phyloP scores from a whole-genome alignment of 2,113 vertebrate species.

The Plotosus lineatus region DNA sequence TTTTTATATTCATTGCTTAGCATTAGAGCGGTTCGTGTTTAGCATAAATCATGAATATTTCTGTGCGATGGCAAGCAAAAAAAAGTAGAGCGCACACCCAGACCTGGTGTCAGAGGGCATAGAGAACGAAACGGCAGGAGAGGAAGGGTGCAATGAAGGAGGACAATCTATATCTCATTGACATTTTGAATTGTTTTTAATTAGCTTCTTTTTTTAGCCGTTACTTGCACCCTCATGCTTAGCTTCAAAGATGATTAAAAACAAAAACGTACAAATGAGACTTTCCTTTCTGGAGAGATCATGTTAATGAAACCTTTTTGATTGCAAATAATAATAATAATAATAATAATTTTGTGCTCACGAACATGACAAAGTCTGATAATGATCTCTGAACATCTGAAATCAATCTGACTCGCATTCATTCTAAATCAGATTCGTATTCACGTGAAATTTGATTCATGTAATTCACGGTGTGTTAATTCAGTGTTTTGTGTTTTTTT shows the following conservation, averaged over 20 bases:
- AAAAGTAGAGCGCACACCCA: constrained; percentile 57
- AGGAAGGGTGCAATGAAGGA: constrained; percentile 63
- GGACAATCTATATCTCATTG: constrained; percentile 75
- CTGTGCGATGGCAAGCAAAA: constrained; percentile 59
- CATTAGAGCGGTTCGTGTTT: constrained; percentile 73
- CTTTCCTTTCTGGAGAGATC: neutral
- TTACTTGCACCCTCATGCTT: neutral
- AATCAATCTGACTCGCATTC: neutral
- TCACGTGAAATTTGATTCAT: neutral
- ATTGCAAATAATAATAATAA: neutral
- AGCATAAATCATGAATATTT: constrained; percentile 82
- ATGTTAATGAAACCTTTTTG: neutral
- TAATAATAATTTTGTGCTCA: neutral
- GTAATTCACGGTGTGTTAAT: too few relatives aligned
- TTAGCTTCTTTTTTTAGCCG: constrained; percentile 57
- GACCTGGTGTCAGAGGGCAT: constrained; percentile 75
- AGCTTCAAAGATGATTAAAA: neutral
- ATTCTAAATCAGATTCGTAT: neutral
- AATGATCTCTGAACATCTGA: neutral
- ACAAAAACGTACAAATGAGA: neutral
- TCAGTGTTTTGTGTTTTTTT: too few relatives aligned
- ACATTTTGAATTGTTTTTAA: constrained; percentile 77
- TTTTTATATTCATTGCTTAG: constrained; percentile 72
- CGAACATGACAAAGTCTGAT: neutral
- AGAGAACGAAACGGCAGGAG: constrained; percentile 39